A percentile compares a stretch with the other conserved stretches of the same genome.
phyloP scores from a whole-genome alignment of 2,113 vertebrate species.

The Psilopogon haemacephalus region DNA sequence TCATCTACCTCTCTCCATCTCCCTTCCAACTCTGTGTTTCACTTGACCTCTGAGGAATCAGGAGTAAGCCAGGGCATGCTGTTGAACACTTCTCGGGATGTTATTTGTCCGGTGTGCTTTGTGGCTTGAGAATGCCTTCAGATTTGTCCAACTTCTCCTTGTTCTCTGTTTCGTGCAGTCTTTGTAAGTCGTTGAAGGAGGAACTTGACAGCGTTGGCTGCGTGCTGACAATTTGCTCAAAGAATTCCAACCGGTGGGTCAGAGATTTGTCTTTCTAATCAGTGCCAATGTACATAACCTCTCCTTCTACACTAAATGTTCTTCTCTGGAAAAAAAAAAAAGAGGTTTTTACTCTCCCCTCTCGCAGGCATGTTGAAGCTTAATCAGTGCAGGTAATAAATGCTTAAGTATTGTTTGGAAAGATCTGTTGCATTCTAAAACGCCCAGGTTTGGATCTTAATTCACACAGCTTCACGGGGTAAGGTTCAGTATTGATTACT shows the following conservation, averaged over 20 bases:
- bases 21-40: background rate
- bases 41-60: background rate
- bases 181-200: background rate
- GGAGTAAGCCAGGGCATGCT: background rate
- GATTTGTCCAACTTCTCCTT: background rate
- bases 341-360: conserved; percentile 23
- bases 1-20: background rate
- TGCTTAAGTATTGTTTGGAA: conserved; percentile 33
- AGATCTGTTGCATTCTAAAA: background rate
- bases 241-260: conserved; percentile 31
- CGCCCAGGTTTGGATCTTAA: conserved; percentile 19
- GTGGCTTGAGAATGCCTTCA: background rate
- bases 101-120: background rate
- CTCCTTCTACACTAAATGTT: conserved; percentile 43
- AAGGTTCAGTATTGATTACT: background rate
- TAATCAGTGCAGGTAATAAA: conserved; percentile 48
- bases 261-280: conserved; percentile 47
- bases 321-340: conserved; percentile 39
- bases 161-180: background rate
- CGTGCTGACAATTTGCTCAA: conserved; percentile 2
- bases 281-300: conserved; percentile 37
- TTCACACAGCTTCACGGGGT: background rate
- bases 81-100: background rate
- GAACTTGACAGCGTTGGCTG: background rate
- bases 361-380: conserved; percentile 33